These are phyloP conservation scores for Vollenhovia emeryi DNA, from an alignment of 1,140 invertebrate genomes.

Conservation along the genomic window DNA sequence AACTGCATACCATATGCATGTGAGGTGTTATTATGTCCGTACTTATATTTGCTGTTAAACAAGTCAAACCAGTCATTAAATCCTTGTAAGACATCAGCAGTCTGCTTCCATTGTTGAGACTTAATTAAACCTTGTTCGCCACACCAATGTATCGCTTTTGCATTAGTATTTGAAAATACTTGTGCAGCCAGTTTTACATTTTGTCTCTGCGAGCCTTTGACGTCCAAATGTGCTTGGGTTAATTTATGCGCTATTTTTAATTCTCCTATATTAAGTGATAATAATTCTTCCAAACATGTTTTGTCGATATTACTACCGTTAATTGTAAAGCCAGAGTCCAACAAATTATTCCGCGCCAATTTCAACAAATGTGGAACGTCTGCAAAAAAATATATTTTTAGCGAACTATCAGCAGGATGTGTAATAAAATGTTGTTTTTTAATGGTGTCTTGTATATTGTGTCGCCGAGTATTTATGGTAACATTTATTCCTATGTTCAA, in stretches of 20 bases:
- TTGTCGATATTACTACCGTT: not conserved
- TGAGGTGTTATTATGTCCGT: not conserved
- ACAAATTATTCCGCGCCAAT: not conserved
- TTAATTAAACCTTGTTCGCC: not conserved
- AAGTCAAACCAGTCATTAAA: not conserved
- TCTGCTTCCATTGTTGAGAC: not conserved
- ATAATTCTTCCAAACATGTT: not conserved
- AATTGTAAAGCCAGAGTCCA: not conserved
- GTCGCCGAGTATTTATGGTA: not conserved
- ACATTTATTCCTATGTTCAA: not conserved
- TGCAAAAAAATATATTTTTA: not conserved
- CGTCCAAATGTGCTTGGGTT: not conserved
- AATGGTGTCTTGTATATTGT: not conserved
- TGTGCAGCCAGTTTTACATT: conserved; percentile 1
- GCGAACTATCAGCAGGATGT: not conserved
- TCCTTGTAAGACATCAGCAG: not conserved
- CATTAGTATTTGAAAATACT: not conserved
- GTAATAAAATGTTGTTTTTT: not conserved
- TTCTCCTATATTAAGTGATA: not conserved
- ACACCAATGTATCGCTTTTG: not conserved
- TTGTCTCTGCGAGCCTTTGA: not conserved
- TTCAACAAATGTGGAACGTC: not conserved
- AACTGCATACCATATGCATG: not conserved
- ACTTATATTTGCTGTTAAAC: not conserved
- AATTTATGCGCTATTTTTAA: conserved; percentile 16